Evolutionary conservation across 2,888 invertebrate genomes (phyloP).

Genomic region (Limenitis camilla): DNA sequence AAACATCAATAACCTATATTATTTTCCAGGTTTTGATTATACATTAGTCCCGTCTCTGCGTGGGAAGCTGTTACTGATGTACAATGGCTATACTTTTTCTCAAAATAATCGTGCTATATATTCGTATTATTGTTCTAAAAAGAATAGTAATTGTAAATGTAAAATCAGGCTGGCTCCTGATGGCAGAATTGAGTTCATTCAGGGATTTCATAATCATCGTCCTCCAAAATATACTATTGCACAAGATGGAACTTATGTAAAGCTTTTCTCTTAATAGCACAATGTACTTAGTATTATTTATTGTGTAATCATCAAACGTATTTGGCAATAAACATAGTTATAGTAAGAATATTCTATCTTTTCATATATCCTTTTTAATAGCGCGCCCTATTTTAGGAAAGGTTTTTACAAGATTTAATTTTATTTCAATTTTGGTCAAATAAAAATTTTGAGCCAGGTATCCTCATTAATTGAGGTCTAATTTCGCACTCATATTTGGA

Average conservation of each 20-base stretch:
- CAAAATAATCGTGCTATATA: slow-evolving; percentile 16
- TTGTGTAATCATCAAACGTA: background rate
- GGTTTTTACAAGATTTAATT: too few species aligned
- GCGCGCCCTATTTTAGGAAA: too few species aligned
- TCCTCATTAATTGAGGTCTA: too few species aligned
- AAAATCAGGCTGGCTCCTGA: slow-evolving; percentile 31
- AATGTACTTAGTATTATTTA: background rate
- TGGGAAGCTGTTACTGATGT: slow-evolving; percentile 32
- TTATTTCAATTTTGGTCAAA: too few species aligned
- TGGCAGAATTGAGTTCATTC: slow-evolving; percentile 28
- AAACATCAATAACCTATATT: slow-evolving; percentile 22
- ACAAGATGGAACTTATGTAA: slow-evolving; percentile 20
- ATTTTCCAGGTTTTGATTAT: slow-evolving; percentile 15
- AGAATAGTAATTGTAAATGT: slow-evolving; percentile 33
- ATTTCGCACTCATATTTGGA: too few species aligned
- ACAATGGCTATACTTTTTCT: slow-evolving; percentile 27
- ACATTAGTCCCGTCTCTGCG: slow-evolving; percentile 23
- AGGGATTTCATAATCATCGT: slow-evolving; percentile 33
- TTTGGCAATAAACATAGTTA: too few species aligned
- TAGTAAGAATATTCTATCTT: too few species aligned
- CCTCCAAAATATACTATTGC: slow-evolving; percentile 31
- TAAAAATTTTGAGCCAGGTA: too few species aligned
- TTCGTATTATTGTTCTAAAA: slow-evolving; percentile 32
- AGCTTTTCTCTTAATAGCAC: slow-evolving; percentile 13
- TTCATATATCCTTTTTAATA: too few species aligned